phyloP scores from a whole-genome alignment of 2,888 invertebrate species.

The Caenorhabditis sulstoni region DNA sequence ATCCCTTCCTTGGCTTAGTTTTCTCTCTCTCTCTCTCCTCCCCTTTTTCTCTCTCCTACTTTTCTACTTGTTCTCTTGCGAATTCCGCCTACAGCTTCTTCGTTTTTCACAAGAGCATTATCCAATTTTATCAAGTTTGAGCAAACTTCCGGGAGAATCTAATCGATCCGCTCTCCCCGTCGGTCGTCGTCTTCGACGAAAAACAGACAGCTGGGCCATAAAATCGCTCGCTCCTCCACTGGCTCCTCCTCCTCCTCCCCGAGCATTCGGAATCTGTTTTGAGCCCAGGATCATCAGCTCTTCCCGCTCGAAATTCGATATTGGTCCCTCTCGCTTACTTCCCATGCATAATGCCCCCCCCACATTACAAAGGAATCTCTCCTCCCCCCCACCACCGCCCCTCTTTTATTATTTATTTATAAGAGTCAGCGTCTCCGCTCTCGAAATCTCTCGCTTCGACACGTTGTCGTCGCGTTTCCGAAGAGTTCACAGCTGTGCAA shows the following conservation, averaged over 20 bases:
- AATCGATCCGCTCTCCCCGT: conserved; percentile 13
- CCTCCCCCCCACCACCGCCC: too few species aligned
- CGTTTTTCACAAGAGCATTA: conserved; percentile 5
- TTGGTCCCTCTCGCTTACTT: conserved; percentile 13
- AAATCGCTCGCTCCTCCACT: conserved; percentile 15
- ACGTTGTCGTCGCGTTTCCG: conserved; percentile 11
- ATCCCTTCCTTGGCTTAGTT: conserved; percentile 31
- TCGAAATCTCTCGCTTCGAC: conserved; percentile 17
- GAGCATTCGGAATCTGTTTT: conserved; percentile 1
- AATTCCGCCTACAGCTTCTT: background rate
- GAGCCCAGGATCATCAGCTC: conserved; percentile 18
- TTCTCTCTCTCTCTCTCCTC: conserved; percentile 18
- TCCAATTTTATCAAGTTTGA: conserved; percentile 22
- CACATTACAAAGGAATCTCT: conserved; percentile 48
- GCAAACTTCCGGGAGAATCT: conserved; percentile 9
- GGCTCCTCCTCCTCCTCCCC: background rate
- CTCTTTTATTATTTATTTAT: conserved; percentile 51
- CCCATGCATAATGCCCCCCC: conserved; percentile 10
- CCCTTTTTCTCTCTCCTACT: conserved; percentile 15
- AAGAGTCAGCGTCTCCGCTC: conserved; percentile 4
- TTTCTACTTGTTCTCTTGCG: background rate
- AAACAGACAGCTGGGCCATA: conserved; percentile 32
- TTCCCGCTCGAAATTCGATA: conserved; percentile 37
- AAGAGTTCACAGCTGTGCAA: conserved; percentile 43
- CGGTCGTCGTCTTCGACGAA: background rate